phyloP scores from a whole-genome alignment of 2,797 vertebrate genomes.

The Rhabdophis nuchalis region DNA sequence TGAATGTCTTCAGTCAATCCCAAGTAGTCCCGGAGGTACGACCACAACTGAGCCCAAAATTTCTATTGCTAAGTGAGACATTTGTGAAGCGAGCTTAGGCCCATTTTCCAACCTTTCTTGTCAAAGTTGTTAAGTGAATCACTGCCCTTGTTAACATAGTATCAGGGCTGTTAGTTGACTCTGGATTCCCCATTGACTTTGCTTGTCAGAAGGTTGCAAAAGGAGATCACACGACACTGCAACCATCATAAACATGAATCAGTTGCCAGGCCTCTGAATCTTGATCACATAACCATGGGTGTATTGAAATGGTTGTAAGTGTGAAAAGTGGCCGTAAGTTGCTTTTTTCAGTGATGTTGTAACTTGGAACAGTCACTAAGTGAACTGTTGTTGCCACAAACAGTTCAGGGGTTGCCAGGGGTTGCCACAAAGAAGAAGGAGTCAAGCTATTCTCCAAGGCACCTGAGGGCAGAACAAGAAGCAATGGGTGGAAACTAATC shows the following conservation, averaged over 20 bases:
- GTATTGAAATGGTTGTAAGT: background rate
- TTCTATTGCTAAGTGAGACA: background rate
- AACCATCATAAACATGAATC: background rate
- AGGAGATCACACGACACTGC: background rate
- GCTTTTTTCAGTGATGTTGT: background rate
- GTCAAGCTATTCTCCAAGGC: no score
- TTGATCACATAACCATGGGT: background rate
- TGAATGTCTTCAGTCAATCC: background rate
- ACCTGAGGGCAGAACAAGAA: no score
- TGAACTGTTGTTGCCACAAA: no score
- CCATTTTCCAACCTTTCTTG: background rate
- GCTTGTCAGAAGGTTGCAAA: background rate
- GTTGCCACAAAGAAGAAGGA: no score
- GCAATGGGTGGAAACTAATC: no score
- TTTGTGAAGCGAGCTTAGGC: background rate
- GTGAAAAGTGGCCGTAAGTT: background rate
- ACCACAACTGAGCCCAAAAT: background rate
- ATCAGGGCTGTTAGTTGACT: background rate
- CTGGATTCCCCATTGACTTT: background rate
- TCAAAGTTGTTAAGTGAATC: background rate
- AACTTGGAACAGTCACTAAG: no score
- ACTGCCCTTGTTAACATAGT: background rate
- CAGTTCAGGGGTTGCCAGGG: no score
- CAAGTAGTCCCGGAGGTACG: background rate
- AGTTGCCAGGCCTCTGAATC: background rate